phyloP scores from a whole-genome alignment of 2,797 vertebrate species.

The Echeneis naucrates region DNA sequence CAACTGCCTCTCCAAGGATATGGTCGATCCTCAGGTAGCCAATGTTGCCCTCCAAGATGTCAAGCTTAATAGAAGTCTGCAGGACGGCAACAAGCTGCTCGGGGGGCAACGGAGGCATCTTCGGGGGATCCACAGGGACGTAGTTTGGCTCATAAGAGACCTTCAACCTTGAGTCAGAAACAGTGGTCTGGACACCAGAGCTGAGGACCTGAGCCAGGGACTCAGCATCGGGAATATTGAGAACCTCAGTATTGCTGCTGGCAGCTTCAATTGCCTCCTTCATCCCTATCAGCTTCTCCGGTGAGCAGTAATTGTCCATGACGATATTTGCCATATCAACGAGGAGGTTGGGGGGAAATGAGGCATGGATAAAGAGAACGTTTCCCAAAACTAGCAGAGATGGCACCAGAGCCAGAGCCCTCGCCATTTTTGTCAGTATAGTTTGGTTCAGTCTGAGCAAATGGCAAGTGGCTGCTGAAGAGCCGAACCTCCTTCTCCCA shows the following conservation, averaged over 20 bases:
- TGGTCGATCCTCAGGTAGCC: constrained; percentile 94
- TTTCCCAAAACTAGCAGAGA: constrained; percentile 73
- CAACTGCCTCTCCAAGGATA: constrained; percentile 88
- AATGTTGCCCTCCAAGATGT: constrained; percentile 90
- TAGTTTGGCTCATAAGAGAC: constrained; percentile 91
- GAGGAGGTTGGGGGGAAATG: constrained; percentile 87
- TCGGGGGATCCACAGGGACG: constrained; percentile 57
- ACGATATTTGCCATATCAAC: constrained; percentile 91
- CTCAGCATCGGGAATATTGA: constrained; percentile 89
- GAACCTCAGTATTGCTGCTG: constrained; percentile 88
- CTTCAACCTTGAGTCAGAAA: constrained; percentile 88
- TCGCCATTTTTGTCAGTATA: constrained; percentile 75
- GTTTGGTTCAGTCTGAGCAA: not conserved
- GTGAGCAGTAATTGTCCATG: constrained; percentile 94
- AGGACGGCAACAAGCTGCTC: constrained; percentile 88
- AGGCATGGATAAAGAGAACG: constrained; percentile 48
- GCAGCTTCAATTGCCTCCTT: constrained; percentile 90
- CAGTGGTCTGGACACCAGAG: constrained; percentile 87
- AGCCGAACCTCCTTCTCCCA: constrained; percentile 63
- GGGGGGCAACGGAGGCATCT: constrained; percentile 75
- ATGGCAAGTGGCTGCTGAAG: constrained; percentile 21
- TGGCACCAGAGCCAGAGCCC: constrained; percentile 59
- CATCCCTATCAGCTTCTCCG: constrained; percentile 92
- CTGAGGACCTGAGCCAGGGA: constrained; percentile 88
- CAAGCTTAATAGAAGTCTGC: constrained; percentile 86